phyloP scores from a whole-genome alignment of 1,140 invertebrate species.

The Drusus annulatus region DNA sequence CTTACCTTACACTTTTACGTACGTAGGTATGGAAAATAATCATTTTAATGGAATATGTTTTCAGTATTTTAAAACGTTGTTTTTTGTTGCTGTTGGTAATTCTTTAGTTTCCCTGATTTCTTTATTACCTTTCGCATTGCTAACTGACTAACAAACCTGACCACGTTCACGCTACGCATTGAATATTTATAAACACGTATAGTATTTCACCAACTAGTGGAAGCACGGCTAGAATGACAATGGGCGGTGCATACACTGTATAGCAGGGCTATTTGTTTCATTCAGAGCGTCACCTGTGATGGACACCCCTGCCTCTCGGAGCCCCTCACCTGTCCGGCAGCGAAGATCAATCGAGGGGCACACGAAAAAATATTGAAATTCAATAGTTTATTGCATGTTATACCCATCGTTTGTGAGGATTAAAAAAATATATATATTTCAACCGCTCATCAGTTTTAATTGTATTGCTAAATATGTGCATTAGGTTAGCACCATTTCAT shows the following conservation, averaged over 20 bases:
- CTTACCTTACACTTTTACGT: no score
- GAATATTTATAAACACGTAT: constrained; percentile 20
- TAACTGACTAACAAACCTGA: not conserved
- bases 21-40: no score
- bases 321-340: not conserved
- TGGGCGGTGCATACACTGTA: constrained; percentile 28
- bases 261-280: constrained; percentile 53
- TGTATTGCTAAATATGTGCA: no score
- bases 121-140: not conserved
- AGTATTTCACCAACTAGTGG: constrained; percentile 18
- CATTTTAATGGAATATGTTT: not conserved
- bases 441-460: no score
- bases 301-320: not conserved
- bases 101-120: not conserved
- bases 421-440: no score
- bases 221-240: constrained; percentile 54
- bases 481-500: no score
- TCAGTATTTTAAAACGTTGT: not conserved
- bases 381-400: no score
- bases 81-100: no score
- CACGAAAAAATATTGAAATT: no score
- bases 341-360: not conserved
- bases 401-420: no score
- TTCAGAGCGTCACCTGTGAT: constrained; percentile 55
- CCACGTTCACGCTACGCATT: constrained; percentile 15